Conservation (phyloP, 2,113 vertebrate species). For the Pica pica region DNA sequence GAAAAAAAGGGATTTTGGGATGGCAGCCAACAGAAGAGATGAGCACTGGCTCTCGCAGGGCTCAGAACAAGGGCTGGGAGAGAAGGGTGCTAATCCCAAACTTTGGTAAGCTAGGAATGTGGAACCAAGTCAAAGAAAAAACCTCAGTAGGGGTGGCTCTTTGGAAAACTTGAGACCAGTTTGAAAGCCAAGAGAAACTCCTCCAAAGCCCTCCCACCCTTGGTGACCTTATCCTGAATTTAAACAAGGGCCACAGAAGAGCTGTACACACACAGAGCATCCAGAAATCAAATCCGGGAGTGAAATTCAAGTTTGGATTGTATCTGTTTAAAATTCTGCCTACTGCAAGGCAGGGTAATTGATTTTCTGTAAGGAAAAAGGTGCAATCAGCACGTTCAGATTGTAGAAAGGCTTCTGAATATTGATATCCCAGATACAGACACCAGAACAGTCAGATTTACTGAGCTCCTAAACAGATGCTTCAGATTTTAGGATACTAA, state of each 20-base stretch:
- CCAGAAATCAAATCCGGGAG: not conserved
- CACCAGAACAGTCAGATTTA: not conserved
- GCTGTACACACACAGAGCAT: not conserved
- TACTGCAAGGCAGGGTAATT: not conserved
- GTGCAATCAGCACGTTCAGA: conserved; percentile 6
- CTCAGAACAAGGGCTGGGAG: not conserved
- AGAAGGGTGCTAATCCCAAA: not conserved
- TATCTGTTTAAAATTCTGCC: conserved; percentile 18
- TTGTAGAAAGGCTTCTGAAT: not conserved
- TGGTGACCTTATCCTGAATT: not conserved
- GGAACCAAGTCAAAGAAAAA: not conserved
- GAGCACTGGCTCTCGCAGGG: not conserved
- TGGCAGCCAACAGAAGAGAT: not conserved
- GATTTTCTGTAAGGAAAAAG: conserved; percentile 23
- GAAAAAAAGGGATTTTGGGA: not conserved
- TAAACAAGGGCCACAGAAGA: not conserved
- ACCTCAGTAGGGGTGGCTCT: not conserved
- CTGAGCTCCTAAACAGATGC: not conserved
- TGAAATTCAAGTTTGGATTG: not conserved
- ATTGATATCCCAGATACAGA: not conserved
- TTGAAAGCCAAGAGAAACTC: not conserved
- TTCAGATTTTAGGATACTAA: not conserved
- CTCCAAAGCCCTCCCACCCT: not conserved
- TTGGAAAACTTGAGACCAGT: not conserved
- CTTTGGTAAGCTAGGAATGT: not conserved